Conservation (phyloP, 2,113 vertebrate species). For the Myocastor coypus region DNA sequence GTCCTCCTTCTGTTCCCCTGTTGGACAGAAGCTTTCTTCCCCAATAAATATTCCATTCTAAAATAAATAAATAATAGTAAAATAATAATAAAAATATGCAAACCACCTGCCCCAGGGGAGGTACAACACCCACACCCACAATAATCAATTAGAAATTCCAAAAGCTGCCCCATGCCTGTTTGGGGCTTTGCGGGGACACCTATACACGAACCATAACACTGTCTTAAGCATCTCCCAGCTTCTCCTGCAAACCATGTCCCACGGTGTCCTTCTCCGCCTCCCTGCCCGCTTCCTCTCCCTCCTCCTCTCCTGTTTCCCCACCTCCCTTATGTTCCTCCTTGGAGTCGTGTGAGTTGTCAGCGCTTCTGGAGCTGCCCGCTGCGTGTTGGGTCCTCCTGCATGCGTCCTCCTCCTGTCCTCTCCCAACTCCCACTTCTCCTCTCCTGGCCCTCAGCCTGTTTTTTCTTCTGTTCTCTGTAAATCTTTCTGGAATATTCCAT, state of each 20-base stretch:
- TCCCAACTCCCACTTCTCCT: neutral
- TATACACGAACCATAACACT: no score
- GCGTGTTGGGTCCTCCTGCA: neutral
- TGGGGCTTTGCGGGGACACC: no score
- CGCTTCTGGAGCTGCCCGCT: neutral
- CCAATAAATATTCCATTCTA: no score
- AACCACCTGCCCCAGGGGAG: no score
- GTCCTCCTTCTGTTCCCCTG: no score
- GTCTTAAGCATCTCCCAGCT: neutral
- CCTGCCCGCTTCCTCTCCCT: neutral
- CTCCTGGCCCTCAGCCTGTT: neutral
- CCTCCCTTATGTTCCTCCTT: neutral
- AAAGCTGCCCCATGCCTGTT: no score
- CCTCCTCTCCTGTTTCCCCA: neutral
- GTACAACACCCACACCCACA: no score
- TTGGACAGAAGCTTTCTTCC: no score
- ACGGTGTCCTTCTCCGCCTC: no score
- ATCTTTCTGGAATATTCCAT: neutral
- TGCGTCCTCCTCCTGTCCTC: neutral
- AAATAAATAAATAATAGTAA: no score
- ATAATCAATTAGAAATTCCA: no score
- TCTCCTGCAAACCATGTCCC: neutral
- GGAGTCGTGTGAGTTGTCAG: neutral
- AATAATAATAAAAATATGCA: no score
- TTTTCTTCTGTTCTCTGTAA: neutral